A percentile compares a stretch with the other conserved stretches of the same genome.
Conservation (phyloP, 2,797 vertebrate species). For the Nothura maculosa region DNA sequence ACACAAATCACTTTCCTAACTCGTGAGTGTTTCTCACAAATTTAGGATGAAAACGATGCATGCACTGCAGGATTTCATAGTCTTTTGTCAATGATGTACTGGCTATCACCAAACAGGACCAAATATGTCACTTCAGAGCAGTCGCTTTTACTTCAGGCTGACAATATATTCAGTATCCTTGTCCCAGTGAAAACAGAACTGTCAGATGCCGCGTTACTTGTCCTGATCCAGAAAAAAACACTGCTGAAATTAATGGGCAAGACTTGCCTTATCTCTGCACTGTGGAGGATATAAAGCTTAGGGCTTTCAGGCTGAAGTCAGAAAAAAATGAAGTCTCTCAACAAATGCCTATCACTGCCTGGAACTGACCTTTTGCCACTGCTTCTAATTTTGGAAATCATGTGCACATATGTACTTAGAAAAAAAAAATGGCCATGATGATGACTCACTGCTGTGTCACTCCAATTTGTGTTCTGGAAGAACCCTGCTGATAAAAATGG, state of each 20-base stretch:
- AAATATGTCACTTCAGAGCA: slow-evolving; percentile 14
- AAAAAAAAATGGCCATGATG: slow-evolving; percentile 20
- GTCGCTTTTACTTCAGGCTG: slow-evolving; percentile 43
- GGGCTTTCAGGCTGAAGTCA: neutral
- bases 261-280: neutral
- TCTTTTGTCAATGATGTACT: neutral
- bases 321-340: neutral
- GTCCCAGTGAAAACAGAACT: slow-evolving; percentile 33
- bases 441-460: slow-evolving; percentile 68
- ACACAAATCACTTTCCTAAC: neutral
- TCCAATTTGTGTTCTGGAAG: slow-evolving; percentile 25
- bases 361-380: slow-evolving; percentile 44
- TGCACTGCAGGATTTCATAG: slow-evolving; percentile 2
- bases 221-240: slow-evolving; percentile 41
- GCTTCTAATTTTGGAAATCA: slow-evolving; percentile 69
- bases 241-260: neutral
- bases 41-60: slow-evolving; percentile 26
- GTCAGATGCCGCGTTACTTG: neutral
- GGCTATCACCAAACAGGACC: slow-evolving; percentile 7
- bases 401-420: slow-evolving; percentile 51
- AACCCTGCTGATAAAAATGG: slow-evolving; percentile 7
- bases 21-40: neutral
- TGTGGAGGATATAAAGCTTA: neutral
- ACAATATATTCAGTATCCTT: neutral
- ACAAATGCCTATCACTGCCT: slow-evolving; percentile 8